A percentile compares a stretch with the other conserved stretches of the same genome.
These are phyloP conservation scores for Phoebastria nigripes DNA, from an alignment of 2,797 vertebrate genomes.

Conservation along the genomic window DNA sequence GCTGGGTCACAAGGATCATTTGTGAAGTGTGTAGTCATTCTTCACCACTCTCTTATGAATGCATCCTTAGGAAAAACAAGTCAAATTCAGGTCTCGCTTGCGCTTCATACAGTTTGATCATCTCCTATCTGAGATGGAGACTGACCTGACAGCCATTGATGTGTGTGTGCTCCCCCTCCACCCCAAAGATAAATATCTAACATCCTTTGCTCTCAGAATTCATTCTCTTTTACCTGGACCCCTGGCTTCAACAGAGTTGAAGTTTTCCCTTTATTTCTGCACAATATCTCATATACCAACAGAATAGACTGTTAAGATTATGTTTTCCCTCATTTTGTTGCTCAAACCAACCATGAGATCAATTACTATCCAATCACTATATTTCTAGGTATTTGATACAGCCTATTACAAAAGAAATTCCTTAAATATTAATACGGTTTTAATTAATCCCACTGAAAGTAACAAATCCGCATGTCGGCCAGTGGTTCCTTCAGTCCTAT, in stretches of 20 bases:
- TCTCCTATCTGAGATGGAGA: background rate
- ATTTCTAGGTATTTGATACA: background rate
- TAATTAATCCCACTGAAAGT: background rate
- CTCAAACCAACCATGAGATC: background rate
- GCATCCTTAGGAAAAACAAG: background rate
- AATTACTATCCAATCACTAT: background rate
- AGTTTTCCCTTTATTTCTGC: background rate
- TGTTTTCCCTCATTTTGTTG: background rate
- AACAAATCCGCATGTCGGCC: background rate
- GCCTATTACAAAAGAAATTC: background rate
- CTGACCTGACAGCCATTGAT: background rate
- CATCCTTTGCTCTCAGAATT: background rate
- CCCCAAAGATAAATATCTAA: background rate
- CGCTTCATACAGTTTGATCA: background rate
- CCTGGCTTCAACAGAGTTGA: background rate
- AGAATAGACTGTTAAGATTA: background rate
- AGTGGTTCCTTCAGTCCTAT: background rate
- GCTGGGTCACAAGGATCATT: background rate
- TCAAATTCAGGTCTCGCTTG: background rate
- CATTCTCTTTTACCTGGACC: background rate
- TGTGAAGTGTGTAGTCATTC: background rate
- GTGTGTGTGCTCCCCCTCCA: background rate
- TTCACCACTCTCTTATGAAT: background rate
- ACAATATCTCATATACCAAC: background rate
- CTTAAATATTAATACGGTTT: background rate